Evolutionary conservation across 2,888 invertebrate genomes (phyloP), one percentile per base, ranked within the genome.

Genomic region (Nasonia oneida): DNA sequence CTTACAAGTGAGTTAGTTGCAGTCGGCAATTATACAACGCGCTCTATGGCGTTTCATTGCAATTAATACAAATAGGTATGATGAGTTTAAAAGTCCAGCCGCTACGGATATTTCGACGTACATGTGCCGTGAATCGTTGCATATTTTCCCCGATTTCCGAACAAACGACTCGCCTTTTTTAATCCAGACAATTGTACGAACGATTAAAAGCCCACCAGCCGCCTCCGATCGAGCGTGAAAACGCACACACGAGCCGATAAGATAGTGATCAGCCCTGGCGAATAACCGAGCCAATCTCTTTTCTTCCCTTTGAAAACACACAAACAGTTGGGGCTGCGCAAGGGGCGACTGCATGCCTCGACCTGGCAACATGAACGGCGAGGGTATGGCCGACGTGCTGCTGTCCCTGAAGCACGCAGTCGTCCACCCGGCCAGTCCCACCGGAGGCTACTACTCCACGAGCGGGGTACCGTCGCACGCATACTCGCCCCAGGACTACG

Each of bases 381-480:
- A 96, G 90, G 97, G 97, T 91, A 96, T 97, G 90, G 97, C 98
- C n/a, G 98, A 98, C 94, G 98, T 98, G 88, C 95, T 98, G 74
- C 95, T 98, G 90, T 97, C 97, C 0, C 94, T 98, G 90, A 98
- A 98, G 92, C 97, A 98, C 93, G 97, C 97, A 71, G 97, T 98
- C 85, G 97, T 97, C 64, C 97, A 97, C 93, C 97, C 97, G 15
- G 96, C 96, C 89, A 92, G 93, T 90, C 91, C 94, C 79, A 92
- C 92, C 14, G 93, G 92, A 10, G 91, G 92, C 70, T 93, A 94
- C 79, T 93, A 93, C 89, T 90, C 91, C 4, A 92, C 91, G 67
- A 93, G 23, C 4, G 73, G 64, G 0, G 76, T 74, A 15, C 70
- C 81, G 39, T 2, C 57, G 12, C 37, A 86, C 73, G 84, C 70